phyloP scores from a whole-genome alignment of 2,113 vertebrate species.

The Epinephelus lanceolatus region DNA sequence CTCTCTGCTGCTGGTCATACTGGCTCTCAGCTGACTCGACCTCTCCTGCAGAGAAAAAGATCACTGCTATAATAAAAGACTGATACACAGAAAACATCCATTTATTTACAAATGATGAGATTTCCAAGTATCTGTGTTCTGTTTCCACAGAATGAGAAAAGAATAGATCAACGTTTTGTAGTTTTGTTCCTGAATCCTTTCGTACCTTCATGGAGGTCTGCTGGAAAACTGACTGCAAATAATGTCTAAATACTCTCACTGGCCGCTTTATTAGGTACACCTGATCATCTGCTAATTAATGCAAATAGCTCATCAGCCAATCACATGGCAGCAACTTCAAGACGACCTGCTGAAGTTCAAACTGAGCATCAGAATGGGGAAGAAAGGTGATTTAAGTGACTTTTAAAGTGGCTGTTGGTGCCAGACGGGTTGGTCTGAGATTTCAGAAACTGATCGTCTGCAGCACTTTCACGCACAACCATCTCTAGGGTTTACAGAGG shows the following conservation, averaged over 20 bases:
- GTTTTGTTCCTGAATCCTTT: conserved; percentile 29
- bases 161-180: not conserved
- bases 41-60: conserved; percentile 72
- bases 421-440: too few species aligned
- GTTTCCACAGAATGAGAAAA: conserved; percentile 21
- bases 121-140: conserved; percentile 21
- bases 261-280: too few species aligned
- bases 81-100: not conserved
- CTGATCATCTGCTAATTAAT: too few species aligned
- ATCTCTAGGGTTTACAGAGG: too few species aligned
- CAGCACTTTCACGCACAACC: too few species aligned
- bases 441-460: too few species aligned
- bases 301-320: too few species aligned
- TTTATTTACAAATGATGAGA: conserved; percentile 1
- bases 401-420: too few species aligned
- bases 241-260: not conserved
- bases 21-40: conserved; percentile 68
- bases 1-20: conserved; percentile 62
- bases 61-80: conserved; percentile 5
- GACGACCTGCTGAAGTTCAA: too few species aligned
- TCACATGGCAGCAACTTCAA: too few species aligned
- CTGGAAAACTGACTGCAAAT: conserved; percentile 1
- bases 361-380: too few species aligned
- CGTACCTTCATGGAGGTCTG: conserved; percentile 5
- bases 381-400: too few species aligned